A percentile compares a stretch with the other conserved stretches of the same genome.
These are phyloP conservation scores for Brachypalpus laphriformis DNA, from an alignment of 2,888 invertebrate species.

Conservation along the genomic window DNA sequence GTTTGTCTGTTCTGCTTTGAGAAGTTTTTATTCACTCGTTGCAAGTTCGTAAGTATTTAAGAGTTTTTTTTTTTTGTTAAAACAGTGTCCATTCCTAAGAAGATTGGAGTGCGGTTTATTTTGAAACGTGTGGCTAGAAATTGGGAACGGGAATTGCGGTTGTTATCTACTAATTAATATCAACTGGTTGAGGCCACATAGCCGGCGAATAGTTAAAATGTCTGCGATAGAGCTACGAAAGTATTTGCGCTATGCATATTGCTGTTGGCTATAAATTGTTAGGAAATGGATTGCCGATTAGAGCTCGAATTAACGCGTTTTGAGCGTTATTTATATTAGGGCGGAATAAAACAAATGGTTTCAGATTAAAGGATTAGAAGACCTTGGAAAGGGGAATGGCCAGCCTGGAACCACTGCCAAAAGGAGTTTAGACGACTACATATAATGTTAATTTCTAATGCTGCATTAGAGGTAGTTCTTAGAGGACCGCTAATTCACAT, in stretches of 20 bases:
- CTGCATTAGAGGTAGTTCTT: no score
- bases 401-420: no score
- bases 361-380: no score
- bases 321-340: neutral
- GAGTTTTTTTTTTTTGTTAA: constrained; percentile 11
- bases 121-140: neutral
- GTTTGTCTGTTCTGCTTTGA: neutral
- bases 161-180: constrained; percentile 49
- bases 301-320: no score
- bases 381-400: no score
- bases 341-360: no score
- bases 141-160: constrained; percentile 10
- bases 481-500: no score
- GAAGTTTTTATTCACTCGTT: constrained; percentile 15
- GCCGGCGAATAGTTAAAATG: neutral
- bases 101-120: constrained; percentile 9
- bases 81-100: constrained; percentile 1
- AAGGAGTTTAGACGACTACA: no score
- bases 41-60: neutral
- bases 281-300: neutral
- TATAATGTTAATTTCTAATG: no score
- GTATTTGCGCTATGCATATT: neutral
- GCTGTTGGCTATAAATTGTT: neutral
- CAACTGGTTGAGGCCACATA: constrained; percentile 4
- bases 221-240: neutral